phyloP scores from a whole-genome alignment of 92 coral and sea anemone species.

The Diadumene lineata region DNA sequence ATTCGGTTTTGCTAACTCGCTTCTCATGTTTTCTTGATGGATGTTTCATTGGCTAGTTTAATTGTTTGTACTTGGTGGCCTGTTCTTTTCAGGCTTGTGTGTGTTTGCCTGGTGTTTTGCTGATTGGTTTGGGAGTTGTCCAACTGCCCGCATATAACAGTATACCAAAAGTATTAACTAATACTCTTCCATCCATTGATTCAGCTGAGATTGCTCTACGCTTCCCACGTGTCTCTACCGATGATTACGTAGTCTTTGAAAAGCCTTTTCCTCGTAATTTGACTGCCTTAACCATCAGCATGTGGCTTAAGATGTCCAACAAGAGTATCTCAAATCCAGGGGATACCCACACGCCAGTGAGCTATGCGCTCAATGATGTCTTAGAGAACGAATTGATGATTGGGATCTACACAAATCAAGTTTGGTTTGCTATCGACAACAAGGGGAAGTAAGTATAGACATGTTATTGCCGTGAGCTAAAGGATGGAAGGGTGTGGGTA shows the following conservation, averaged over 20 bases:
- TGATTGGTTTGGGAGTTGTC: too few species aligned
- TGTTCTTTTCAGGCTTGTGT: too few species aligned
- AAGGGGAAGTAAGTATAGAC: too few species aligned
- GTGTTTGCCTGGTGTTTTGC: too few species aligned
- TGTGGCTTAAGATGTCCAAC: background rate
- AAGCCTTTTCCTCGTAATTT: background rate
- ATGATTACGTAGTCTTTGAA: background rate
- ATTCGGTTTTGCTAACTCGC: too few species aligned
- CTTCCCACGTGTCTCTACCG: background rate
- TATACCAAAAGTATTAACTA: background rate
- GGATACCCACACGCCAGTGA: background rate
- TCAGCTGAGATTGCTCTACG: background rate
- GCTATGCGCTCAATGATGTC: background rate
- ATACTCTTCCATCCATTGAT: background rate
- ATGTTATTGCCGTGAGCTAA: too few species aligned
- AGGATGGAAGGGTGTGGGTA: too few species aligned
- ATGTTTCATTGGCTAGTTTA: too few species aligned
- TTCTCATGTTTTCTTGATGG: too few species aligned
- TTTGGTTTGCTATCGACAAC: too few species aligned
- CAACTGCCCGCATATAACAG: background rate
- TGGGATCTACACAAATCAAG: background rate
- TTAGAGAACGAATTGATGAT: background rate
- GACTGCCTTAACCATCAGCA: background rate
- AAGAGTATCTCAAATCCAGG: background rate
- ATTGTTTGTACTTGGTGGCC: too few species aligned